Evolutionary conservation across 2,888 invertebrate genomes (phyloP).

Genomic region (Thelaira solivaga): DNA sequence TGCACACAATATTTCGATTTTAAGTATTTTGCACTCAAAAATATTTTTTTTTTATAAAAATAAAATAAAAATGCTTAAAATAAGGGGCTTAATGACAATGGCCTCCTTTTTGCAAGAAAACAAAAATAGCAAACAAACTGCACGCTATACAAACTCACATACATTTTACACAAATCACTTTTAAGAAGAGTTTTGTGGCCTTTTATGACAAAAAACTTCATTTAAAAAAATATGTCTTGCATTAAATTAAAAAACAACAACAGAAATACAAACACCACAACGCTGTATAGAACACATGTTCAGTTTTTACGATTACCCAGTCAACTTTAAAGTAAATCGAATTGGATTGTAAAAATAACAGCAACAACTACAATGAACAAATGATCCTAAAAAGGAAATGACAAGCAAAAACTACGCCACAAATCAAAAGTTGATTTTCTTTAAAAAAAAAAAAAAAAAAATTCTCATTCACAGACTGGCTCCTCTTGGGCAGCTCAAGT

Average conservation of each 20-base stretch:
- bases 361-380: not conserved
- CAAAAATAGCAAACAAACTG: no score
- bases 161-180: not conserved
- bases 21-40: not conserved
- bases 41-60: not conserved
- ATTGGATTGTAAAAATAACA: not conserved
- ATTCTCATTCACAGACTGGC: not conserved
- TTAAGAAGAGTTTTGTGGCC: constrained; percentile 4
- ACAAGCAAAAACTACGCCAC: constrained; percentile 23
- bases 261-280: no score
- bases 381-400: constrained; percentile 41
- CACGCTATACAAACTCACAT: not conserved
- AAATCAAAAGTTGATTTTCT: not conserved
- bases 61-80: constrained; percentile 6
- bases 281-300: constrained; percentile 22
- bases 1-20: not conserved
- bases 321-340: not conserved
- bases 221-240: not conserved
- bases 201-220: constrained; percentile 34
- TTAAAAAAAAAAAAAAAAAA: not conserved
- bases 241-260: not conserved
- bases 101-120: constrained; percentile 45
- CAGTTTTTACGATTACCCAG: constrained; percentile 2
- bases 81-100: constrained; percentile 41
- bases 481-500: constrained; percentile 8